Percentiles rank a stretch among this genome's conserved stretches.
These are phyloP conservation scores for Andricus grossulariae DNA, from an alignment of 1,140 invertebrate species.

Conservation along the genomic window DNA sequence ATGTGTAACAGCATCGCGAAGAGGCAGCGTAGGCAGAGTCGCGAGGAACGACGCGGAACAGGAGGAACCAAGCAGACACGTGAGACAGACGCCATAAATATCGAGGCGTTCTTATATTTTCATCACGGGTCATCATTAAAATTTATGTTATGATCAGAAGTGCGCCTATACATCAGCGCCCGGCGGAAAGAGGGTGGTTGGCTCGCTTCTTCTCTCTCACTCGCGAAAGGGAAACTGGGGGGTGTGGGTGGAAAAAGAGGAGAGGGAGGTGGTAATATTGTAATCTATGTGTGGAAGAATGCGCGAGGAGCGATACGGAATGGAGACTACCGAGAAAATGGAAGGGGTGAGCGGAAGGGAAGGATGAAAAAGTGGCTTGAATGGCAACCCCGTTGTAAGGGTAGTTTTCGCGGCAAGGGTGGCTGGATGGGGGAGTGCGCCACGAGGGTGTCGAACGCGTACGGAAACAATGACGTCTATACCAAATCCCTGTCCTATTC, in stretches of 20 bases:
- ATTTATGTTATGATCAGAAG: slow-evolving; percentile 76
- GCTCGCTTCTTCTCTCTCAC: slow-evolving; percentile 40
- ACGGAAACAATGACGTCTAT: slow-evolving; percentile 72
- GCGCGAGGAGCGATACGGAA: slow-evolving; percentile 64
- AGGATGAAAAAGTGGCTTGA: slow-evolving; percentile 73
- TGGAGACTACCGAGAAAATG: slow-evolving; percentile 44
- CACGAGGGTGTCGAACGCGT: slow-evolving; percentile 63
- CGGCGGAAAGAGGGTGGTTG: slow-evolving; percentile 32
- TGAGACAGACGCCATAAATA: slow-evolving; percentile 70
- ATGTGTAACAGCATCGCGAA: slow-evolving; percentile 17
- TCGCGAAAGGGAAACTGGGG: slow-evolving; percentile 34
- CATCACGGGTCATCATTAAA: slow-evolving; percentile 75
- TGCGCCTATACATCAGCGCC: slow-evolving; percentile 69
- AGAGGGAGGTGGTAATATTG: slow-evolving; percentile 69
- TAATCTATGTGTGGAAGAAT: slow-evolving; percentile 75
- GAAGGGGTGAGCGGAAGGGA: slow-evolving; percentile 45
- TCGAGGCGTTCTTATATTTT: slow-evolving; percentile 75
- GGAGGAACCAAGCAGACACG: slow-evolving; percentile 31
- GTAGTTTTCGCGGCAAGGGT: slow-evolving; percentile 64
- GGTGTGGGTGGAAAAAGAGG: slow-evolving; percentile 15
- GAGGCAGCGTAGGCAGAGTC: slow-evolving; percentile 14
- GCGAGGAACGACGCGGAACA: slow-evolving; percentile 33
- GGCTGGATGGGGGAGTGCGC: slow-evolving; percentile 39
- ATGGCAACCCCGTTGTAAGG: slow-evolving; percentile 67
- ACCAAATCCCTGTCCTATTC: slow-evolving; percentile 65